Conservation (phyloP, 30 jellyfish, hydroid and myxozoan genomes). For the Pseudorhiza aurosa region DNA sequence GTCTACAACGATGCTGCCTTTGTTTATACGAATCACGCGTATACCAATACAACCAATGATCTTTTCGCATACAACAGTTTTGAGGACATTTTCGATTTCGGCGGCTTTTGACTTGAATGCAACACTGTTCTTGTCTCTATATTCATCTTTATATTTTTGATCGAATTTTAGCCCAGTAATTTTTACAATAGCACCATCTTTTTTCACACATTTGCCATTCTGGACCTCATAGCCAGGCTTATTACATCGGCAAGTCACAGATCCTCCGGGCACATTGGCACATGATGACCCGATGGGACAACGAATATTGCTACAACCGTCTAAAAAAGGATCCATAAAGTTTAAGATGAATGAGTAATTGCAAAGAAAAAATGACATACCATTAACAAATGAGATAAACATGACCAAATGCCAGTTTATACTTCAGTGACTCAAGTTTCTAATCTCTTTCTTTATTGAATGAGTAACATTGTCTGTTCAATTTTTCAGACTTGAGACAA, state of each 20-base stretch:
- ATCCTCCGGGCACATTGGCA: slow-evolving; percentile 28
- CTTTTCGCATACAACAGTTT: slow-evolving; percentile 19
- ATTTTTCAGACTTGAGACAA: no score
- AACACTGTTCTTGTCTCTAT: slow-evolving; percentile 2
- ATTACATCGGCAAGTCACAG: slow-evolving; percentile 31
- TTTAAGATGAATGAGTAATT: no score
- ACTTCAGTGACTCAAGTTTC: no score
- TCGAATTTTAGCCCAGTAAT: slow-evolving; percentile 33
- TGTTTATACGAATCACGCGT: neutral
- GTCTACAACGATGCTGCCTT: slow-evolving; percentile 59
- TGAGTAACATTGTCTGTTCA: no score
- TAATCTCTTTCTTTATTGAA: no score
- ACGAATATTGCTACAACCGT: slow-evolving; percentile 23
- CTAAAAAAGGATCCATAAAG: slow-evolving; percentile 18
- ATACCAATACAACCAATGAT: slow-evolving; percentile 44
- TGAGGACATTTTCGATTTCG: slow-evolving; percentile 41
- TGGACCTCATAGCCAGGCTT: slow-evolving; percentile 15
- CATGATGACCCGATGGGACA: slow-evolving; percentile 37
- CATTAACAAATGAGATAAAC: no score
- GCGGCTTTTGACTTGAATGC: slow-evolving; percentile 41
- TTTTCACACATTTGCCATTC: slow-evolving; percentile 25
- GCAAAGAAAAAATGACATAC: no score
- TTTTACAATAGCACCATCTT: slow-evolving; percentile 27
- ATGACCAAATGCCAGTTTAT: no score
- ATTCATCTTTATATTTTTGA: slow-evolving; percentile 16